Evolutionary conservation across 2,888 invertebrate genomes (phyloP), one percentile per base, ranked within the genome.

Genomic region (Megaustenia siamemsis): DNA sequence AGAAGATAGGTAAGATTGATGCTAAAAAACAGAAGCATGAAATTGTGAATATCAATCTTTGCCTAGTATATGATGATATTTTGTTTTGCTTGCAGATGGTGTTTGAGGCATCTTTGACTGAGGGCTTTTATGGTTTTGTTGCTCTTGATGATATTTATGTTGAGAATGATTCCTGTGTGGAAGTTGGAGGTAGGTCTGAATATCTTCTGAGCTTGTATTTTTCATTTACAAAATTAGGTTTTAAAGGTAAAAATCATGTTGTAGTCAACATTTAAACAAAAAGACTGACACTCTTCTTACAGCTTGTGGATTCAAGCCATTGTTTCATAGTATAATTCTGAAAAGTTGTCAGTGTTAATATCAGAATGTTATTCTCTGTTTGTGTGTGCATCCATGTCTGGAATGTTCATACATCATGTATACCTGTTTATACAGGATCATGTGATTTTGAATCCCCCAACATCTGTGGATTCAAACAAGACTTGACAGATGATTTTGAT

Each of bases 401-500:
- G n/a, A n/a, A n/a, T 2, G 8, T 32, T 28, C 6, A 1, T 63
- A 63, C 32, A 32, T 12, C 21, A 3, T 63, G 28, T 32, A 8
- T 63, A 15, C 76, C 49, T 56, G 56, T 28, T 86, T 49, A 53
- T 78, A 49, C 86, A 90, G 91, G 88, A 79, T 87, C 96, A 79
- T 98, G 98, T 92, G 97, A 96, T 92, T 98, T 98, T 92, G 98
- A 98, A 92, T 95, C 95, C 40, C 71, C n/a, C 32, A 97, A 96
- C 84, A 96, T 96, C 95, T 98, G 98, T 90, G 97, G 97, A 0
- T 98, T 98, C 96, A 95, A 94, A 21, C 96, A 96, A 89, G 91
- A 91, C 83, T 88, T 83, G 35, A 88, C 87, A 0, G 92, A 91
- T 84, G 43, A 85, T 68, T 87, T 87, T 90, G 90, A 90, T 79